Conservation (phyloP, 2,113 vertebrate genomes). For the Vanacampus margaritifer region DNA sequence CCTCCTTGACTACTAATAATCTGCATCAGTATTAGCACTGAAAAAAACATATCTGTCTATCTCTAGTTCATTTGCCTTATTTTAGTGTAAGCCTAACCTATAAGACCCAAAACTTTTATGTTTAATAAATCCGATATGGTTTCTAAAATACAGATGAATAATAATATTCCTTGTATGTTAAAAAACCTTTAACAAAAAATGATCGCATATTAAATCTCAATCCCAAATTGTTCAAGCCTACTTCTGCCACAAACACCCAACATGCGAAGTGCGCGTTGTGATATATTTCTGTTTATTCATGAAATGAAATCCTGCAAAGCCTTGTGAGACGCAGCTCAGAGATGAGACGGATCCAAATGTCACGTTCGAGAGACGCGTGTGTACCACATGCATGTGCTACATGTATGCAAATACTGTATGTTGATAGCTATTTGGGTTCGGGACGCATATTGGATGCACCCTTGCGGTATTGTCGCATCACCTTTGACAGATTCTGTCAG, state of each 20-base stretch:
- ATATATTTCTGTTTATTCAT: neutral
- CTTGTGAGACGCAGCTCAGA: neutral
- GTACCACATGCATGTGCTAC: neutral
- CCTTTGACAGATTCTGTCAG: neutral
- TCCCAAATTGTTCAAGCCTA: neutral
- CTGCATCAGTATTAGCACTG: too few species aligned
- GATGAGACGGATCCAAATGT: neutral
- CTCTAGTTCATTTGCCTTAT: too few species aligned
- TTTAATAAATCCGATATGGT: too few species aligned
- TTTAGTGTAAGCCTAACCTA: too few species aligned
- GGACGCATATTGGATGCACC: neutral
- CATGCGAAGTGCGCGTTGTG: neutral
- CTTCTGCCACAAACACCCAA: neutral
- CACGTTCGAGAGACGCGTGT: neutral
- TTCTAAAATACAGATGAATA: too few species aligned
- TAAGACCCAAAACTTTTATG: too few species aligned
- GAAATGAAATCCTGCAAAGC: neutral
- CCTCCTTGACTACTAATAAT: too few species aligned
- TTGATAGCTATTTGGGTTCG: too few species aligned
- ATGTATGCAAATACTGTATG: neutral
- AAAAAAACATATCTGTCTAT: too few species aligned
- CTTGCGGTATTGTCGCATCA: neutral
- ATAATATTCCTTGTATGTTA: too few species aligned
- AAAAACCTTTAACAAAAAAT: too few species aligned
- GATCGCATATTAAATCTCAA: too few species aligned